These are phyloP conservation scores for Alloplasta piceator DNA, from an alignment of 2,888 invertebrate species.

Conservation along the genomic window DNA sequence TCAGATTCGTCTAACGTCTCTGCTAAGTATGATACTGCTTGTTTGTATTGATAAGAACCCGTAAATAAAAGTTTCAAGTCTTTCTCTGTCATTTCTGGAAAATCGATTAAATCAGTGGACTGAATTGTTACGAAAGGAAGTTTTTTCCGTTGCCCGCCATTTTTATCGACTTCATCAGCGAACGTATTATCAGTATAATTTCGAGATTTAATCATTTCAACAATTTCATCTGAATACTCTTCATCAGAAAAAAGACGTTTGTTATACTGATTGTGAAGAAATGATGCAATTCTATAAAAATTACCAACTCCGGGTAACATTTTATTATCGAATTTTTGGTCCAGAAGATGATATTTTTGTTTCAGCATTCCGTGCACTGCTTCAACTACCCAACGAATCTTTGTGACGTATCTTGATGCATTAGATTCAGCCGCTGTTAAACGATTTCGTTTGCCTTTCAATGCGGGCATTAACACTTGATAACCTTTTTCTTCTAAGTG, in stretches of 20 bases:
- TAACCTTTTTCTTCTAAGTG: conserved; percentile 60
- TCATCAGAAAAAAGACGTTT: conserved; percentile 66
- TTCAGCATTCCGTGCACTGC: conserved; percentile 68
- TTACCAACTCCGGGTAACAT: conserved; percentile 50
- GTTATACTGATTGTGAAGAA: conserved; percentile 59
- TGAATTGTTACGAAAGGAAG: conserved; percentile 50
- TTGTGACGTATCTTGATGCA: conserved; percentile 65
- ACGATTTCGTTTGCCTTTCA: conserved; percentile 71
- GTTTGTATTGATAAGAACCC: conserved; percentile 66
- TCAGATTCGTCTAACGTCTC: conserved; percentile 65
- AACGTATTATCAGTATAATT: conserved; percentile 46
- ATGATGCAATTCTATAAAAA: conserved; percentile 56
- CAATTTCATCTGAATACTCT: conserved; percentile 50
- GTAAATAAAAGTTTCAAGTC: conserved; percentile 63
- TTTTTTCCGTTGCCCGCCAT: conserved; percentile 52
- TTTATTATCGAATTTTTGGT: conserved; percentile 66
- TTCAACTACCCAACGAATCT: conserved; percentile 67
- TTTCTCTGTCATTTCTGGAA: conserved; percentile 63
- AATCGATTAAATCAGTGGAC: conserved; percentile 59
- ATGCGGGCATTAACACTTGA: conserved; percentile 70
- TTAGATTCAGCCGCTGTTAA: conserved; percentile 67
- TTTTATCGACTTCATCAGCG: conserved; percentile 57
- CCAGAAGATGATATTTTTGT: conserved; percentile 68
- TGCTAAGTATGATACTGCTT: conserved; percentile 67
- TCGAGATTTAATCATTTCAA: conserved; percentile 42